These are phyloP conservation scores for Tetragonisca angustula DNA, from an alignment of 2,888 invertebrate genomes.

Conservation along the genomic window DNA sequence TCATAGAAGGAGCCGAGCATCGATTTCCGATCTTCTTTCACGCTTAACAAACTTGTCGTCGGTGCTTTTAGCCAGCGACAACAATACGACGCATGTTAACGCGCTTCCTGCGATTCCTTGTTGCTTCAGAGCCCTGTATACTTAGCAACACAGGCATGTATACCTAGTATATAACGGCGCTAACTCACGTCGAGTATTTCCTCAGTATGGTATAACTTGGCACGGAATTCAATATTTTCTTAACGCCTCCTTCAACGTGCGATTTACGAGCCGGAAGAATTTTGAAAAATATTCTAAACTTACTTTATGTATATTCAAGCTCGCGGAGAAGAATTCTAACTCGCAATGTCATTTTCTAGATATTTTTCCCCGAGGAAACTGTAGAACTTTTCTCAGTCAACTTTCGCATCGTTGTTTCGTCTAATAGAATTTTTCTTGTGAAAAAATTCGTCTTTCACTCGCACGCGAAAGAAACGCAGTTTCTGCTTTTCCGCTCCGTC, in stretches of 20 bases:
- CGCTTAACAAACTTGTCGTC: neutral
- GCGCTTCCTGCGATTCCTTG: neutral
- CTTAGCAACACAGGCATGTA: neutral
- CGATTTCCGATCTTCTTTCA: constrained; percentile 7
- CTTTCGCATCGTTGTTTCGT: too few relatives aligned
- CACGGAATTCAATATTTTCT: constrained; percentile 6
- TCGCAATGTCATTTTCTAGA: too few relatives aligned
- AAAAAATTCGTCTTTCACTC: too few relatives aligned
- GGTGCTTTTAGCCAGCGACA: neutral
- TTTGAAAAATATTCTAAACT: neutral
- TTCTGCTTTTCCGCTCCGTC: too few relatives aligned
- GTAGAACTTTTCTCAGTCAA: too few relatives aligned
- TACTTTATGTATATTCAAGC: too few relatives aligned
- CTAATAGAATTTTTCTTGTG: too few relatives aligned
- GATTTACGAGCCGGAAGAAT: neutral
- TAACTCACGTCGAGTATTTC: constrained; percentile 2
- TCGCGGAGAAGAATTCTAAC: too few relatives aligned
- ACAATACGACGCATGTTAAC: constrained; percentile 1
- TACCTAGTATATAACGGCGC: neutral
- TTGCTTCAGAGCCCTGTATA: neutral
- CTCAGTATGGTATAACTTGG: neutral
- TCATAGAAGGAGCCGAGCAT: neutral
- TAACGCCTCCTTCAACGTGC: too few relatives aligned
- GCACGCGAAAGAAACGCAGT: too few relatives aligned
- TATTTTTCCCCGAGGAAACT: too few relatives aligned